Conservation (phyloP, 1,140 invertebrate genomes). For the Chironomus striatipennis region DNA sequence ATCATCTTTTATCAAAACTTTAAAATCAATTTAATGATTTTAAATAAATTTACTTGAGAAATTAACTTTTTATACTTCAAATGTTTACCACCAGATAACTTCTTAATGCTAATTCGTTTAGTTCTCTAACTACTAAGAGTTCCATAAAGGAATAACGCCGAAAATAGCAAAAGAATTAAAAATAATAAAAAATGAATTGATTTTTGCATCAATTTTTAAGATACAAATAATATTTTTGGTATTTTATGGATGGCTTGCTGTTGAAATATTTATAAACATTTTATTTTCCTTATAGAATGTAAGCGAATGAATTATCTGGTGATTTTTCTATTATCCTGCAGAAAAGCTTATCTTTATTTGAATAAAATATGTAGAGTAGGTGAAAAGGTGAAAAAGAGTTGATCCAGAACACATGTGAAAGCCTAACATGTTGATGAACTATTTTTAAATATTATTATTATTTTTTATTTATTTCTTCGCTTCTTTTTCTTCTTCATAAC, state of each 20-base stretch:
- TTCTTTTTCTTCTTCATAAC: background rate
- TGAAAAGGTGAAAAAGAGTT: background rate
- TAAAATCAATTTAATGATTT: no score
- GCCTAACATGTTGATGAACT: background rate
- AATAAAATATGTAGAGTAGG: background rate
- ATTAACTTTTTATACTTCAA: no score
- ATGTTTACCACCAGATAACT: no score
- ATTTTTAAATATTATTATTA: background rate
- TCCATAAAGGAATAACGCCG: no score
- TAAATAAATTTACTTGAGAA: no score
- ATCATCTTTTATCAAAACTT: no score
- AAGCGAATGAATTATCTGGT: background rate
- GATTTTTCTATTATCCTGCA: background rate
- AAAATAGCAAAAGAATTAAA: no score
- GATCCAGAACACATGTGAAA: constrained; percentile 7
- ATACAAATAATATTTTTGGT: no score
- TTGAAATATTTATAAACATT: background rate
- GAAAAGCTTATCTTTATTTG: background rate
- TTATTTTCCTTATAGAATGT: background rate
- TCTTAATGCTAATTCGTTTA: no score
- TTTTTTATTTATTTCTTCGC: background rate
- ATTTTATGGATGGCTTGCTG: background rate
- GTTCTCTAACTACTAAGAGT: no score
- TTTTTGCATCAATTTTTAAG: no score
- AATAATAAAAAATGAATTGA: no score